Evolutionary conservation across 1,140 invertebrate genomes (phyloP), one percentile per base, ranked within the genome.

Genomic region (Tyrophagus putrescentiae): DNA sequence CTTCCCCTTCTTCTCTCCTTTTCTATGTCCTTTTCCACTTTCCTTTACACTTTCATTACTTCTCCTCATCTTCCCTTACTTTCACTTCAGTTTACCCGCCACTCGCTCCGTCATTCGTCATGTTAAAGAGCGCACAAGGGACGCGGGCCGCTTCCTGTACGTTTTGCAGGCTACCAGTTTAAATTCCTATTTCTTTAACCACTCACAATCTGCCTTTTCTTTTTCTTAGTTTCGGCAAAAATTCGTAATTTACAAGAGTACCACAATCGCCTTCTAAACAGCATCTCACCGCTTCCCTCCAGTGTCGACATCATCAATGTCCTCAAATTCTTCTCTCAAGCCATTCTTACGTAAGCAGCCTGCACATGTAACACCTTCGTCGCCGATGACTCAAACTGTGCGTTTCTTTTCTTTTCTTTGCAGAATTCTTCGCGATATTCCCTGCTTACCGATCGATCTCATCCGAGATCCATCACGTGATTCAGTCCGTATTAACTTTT

Each of bases 251-350:
- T 99, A 65, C 89, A 93, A 74, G 95, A 98, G 73, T 93, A 86
- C 73, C 91, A 97, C 71, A 80, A 88, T 67, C 80, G 93, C 62
- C 80, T 98, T 59, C 80, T 88, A 67, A 89, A 95, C 76, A 87
- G 87, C 65, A 80, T 84, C 66, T 82, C 90, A 68, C 91, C 94
- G 29, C 77, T 85, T 65, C 94, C 94, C 53, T 90, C 88, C 60
- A 93, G 93, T 60, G 76, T 83, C 60, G 95, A 99, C 72, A 90
- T 98, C 71, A 88, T 90, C 54, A 95, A 92, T 70, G 97, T 91
- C 59, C 79, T 98, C 66, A 95, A 96, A 73, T 96, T 93, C 73
- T 98, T 98, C 75, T 93, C 91, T 28, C 90, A 95, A 77, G 95
- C 90, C 52, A 77, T 98, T 59, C 76, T 98, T 65, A 87, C 75